phyloP scores from a whole-genome alignment of 2,797 vertebrate genomes.

The Eremophila alpestris region DNA sequence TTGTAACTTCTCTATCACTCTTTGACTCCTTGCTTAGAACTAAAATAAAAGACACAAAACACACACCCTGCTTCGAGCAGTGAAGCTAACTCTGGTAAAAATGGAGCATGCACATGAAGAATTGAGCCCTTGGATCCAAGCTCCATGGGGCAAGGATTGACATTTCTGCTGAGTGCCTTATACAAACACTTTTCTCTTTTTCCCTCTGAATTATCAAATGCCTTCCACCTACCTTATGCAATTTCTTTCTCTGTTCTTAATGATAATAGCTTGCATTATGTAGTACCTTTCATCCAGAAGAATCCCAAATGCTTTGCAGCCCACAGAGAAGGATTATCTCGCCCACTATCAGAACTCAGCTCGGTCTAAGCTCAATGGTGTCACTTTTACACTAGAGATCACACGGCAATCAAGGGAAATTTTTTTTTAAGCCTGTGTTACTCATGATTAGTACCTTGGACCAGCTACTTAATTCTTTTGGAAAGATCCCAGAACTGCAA shows the following conservation, averaged over 20 bases:
- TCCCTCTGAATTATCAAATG: constrained; percentile 41
- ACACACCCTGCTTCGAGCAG: fast-evolving
- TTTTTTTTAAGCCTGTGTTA: not conserved
- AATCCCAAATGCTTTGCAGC: constrained; percentile 62
- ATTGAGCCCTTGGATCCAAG: not conserved
- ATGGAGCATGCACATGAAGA: not conserved
- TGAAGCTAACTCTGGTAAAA: not conserved
- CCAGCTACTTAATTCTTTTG: not conserved
- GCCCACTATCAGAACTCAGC: constrained; percentile 49
- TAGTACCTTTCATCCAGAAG: constrained; percentile 64
- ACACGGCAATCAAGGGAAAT: not conserved
- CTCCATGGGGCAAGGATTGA: not conserved
- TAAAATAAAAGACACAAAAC: not conserved
- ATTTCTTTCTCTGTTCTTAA: constrained; percentile 62
- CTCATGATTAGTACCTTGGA: not conserved
- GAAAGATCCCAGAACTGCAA: not conserved
- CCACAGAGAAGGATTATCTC: constrained; percentile 65
- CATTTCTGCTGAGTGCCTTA: constrained; percentile 3
- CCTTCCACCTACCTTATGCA: constrained; percentile 56
- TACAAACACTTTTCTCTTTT: constrained; percentile 12
- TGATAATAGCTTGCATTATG: constrained; percentile 62
- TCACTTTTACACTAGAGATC: constrained; percentile 25
- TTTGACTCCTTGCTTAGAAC: not conserved
- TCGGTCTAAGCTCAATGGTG: constrained; percentile 39
- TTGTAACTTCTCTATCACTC: not conserved